Evolutionary conservation across 2,888 invertebrate species (phyloP).

Genomic region (Eutolmus rufibarbis): DNA sequence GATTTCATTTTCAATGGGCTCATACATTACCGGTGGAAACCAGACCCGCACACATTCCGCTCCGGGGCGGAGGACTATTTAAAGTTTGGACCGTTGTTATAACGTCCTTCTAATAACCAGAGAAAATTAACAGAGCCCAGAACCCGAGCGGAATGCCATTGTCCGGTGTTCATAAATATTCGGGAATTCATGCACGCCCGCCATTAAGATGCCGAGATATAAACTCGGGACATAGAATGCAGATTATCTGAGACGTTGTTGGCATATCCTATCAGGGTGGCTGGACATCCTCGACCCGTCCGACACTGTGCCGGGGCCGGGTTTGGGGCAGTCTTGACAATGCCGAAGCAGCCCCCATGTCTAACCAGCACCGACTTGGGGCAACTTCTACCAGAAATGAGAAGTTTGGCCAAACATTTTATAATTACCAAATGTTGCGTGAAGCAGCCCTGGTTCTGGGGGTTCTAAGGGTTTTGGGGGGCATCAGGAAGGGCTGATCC

Average conservation of each 20-base stretch:
- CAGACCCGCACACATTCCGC: not conserved
- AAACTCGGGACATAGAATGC: constrained; percentile 8
- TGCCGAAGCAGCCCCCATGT: not conserved
- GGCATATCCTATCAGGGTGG: not conserved
- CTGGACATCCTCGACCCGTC: not conserved
- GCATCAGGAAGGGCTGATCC: not conserved
- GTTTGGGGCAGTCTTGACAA: not conserved
- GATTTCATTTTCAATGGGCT: not conserved
- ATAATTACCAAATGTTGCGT: not conserved
- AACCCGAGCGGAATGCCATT: not conserved
- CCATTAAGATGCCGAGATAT: constrained; percentile 15
- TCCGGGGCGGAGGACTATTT: not conserved
- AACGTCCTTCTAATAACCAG: not conserved
- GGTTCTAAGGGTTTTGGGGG: not conserved
- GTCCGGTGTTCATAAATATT: not conserved
- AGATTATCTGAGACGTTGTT: constrained; percentile 29
- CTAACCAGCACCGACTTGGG: not conserved
- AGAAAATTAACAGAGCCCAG: not conserved
- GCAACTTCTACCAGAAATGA: not conserved
- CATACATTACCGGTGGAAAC: not conserved
- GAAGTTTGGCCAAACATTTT: not conserved
- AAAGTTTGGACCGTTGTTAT: not conserved
- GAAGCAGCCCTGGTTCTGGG: not conserved
- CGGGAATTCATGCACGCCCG: not conserved
- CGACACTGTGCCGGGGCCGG: not conserved